These are phyloP conservation scores for Heteractis magnifica DNA, from an alignment of 92 coral and sea anemone species.

Conservation along the genomic window DNA sequence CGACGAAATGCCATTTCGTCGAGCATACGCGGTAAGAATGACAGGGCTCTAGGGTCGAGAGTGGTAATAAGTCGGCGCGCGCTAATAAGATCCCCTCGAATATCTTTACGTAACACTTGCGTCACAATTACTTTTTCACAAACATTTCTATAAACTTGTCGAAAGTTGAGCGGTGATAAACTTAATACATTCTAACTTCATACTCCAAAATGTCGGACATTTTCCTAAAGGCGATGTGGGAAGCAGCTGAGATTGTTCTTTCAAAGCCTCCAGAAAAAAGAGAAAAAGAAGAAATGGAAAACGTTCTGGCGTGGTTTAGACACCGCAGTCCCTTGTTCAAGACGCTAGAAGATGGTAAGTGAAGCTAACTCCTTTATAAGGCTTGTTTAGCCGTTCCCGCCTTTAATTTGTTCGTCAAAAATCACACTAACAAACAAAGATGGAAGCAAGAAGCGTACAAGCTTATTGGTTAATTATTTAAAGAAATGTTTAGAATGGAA, in stretches of 20 bases:
- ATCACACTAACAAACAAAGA: too few relatives aligned
- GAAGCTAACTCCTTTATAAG: background rate
- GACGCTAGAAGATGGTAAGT: conserved; percentile 70
- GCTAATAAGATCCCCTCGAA: too few relatives aligned
- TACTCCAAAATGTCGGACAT: conserved; percentile 39
- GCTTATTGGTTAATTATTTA: too few relatives aligned
- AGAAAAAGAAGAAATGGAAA: conserved; percentile 40
- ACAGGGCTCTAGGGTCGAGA: too few relatives aligned
- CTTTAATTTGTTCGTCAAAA: too few relatives aligned
- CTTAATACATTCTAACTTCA: background rate
- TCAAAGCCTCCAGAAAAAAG: conserved; percentile 48
- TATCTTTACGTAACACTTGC: too few relatives aligned
- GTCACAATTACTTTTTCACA: too few relatives aligned
- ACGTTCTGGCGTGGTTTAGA: conserved; percentile 68
- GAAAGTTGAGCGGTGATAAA: background rate
- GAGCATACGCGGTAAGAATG: too few relatives aligned
- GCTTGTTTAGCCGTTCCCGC: background rate
- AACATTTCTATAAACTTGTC: background rate
- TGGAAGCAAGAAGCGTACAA: too few relatives aligned
- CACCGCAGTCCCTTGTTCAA: conserved; percentile 60
- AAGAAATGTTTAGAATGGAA: too few relatives aligned
- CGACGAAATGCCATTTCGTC: too few relatives aligned
- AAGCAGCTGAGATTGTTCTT: conserved; percentile 52
- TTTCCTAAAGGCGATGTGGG: conserved; percentile 35
- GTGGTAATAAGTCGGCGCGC: too few relatives aligned